Percentiles rank a stretch among this genome's conserved stretches.
These are phyloP conservation scores for Tillus elongatus DNA, from an alignment of 2,888 invertebrate species.

Conservation along the genomic window DNA sequence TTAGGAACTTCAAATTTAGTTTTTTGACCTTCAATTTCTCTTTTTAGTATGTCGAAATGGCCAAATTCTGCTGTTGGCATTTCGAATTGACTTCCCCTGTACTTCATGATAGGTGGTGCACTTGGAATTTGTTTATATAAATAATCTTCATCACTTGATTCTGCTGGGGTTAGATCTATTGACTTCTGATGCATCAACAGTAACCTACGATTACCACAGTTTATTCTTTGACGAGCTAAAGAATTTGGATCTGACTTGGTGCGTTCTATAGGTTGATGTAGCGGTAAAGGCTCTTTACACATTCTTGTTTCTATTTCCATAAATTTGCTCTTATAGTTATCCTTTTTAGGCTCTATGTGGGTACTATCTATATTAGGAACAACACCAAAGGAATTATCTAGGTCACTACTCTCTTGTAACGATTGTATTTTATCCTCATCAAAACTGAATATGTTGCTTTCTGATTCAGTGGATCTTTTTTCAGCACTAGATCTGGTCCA, in stretches of 20 bases:
- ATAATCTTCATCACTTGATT: slow-evolving; percentile 77
- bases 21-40: slow-evolving; percentile 45
- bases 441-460: slow-evolving; percentile 64
- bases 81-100: slow-evolving; percentile 41
- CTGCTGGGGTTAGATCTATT: slow-evolving; percentile 74
- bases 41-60: slow-evolving; percentile 54
- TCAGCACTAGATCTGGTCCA: slow-evolving; percentile 35
- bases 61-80: slow-evolving; percentile 46
- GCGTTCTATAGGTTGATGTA: slow-evolving; percentile 68
- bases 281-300: slow-evolving; percentile 35
- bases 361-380: slow-evolving; percentile 34
- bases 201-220: slow-evolving; percentile 65
- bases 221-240: slow-evolving; percentile 61
- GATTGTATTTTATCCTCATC: slow-evolving; percentile 69
- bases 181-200: slow-evolving; percentile 79
- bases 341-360: slow-evolving; percentile 27
- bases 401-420: slow-evolving; percentile 47
- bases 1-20: slow-evolving; percentile 63
- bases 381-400: slow-evolving; percentile 32
- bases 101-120: slow-evolving; percentile 62
- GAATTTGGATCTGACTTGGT: slow-evolving; percentile 83
- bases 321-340: slow-evolving; percentile 41
- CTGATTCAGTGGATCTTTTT: slow-evolving; percentile 59
- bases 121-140: slow-evolving; percentile 65
- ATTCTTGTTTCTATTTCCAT: slow-evolving; percentile 61